These are phyloP conservation scores for Achroia grisella DNA, from an alignment of 1,140 invertebrate genomes.

Conservation along the genomic window DNA sequence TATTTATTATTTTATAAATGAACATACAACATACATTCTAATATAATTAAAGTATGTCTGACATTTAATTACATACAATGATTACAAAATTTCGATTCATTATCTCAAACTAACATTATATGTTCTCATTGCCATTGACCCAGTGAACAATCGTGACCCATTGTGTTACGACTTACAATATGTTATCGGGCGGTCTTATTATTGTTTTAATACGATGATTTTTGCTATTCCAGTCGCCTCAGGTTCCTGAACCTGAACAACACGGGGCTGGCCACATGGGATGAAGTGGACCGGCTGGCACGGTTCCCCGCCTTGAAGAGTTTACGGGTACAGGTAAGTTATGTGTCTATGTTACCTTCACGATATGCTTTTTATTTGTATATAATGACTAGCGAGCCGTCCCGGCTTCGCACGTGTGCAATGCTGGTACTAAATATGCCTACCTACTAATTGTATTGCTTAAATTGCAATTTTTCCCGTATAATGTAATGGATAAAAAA, in stretches of 20 bases:
- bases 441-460: not conserved
- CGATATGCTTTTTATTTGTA: no score
- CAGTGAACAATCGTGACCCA: constrained; percentile 22
- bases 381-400: no score
- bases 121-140: constrained; percentile 30
- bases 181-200: not conserved
- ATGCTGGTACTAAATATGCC: no score
- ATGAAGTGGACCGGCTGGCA: constrained; percentile 88
- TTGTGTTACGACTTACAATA: not conserved
- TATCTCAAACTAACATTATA: no score
- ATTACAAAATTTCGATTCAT: no score
- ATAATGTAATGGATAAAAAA: no score
- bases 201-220: not conserved
- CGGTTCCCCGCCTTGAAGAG: constrained; percentile 88
- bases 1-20: no score
- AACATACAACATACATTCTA: no score
- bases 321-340: constrained; percentile 84
- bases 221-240: constrained; percentile 76
- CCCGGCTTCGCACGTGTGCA: no score
- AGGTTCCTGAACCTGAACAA: constrained; percentile 90
- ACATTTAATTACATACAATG: no score
- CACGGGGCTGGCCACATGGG: constrained; percentile 87
- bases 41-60: not conserved
- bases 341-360: not conserved
- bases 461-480: no score